phyloP scores from a whole-genome alignment of 1,140 invertebrate species.

The Micrasema minimum region DNA sequence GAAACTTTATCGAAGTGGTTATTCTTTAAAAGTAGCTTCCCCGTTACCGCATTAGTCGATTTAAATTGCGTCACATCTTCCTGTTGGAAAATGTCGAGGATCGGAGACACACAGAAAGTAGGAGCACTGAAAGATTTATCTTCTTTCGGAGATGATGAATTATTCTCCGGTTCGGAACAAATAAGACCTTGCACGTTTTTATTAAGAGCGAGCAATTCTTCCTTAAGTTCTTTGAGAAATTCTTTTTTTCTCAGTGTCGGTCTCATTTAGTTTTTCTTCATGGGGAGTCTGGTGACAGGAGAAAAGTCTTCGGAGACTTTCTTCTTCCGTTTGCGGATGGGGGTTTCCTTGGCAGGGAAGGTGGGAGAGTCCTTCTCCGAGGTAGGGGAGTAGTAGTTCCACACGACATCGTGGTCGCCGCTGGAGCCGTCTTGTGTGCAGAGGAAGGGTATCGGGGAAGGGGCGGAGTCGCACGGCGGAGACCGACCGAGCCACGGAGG shows the following conservation, averaged over 20 bases:
- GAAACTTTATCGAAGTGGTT: conserved; percentile 29
- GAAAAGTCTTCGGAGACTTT: conserved; percentile 56
- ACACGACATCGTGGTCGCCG: conserved; percentile 64
- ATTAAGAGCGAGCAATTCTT: conserved; percentile 57
- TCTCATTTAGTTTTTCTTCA: conserved; percentile 57
- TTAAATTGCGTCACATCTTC: neutral
- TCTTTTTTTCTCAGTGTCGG: conserved; percentile 58
- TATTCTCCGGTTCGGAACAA: conserved; percentile 22
- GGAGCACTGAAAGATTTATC: conserved; percentile 12
- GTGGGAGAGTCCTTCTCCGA: conserved; percentile 54
- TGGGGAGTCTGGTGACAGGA: conserved; percentile 57
- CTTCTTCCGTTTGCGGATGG: conserved; percentile 59
- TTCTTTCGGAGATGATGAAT: neutral
- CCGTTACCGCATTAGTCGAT: neutral
- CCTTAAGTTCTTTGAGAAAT: conserved; percentile 60
- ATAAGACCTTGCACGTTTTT: conserved; percentile 61
- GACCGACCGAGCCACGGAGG: conserved; percentile 61
- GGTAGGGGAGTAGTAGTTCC: conserved; percentile 65
- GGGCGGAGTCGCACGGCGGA: conserved; percentile 56
- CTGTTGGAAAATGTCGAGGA: neutral
- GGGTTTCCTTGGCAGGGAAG: conserved; percentile 57
- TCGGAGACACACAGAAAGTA: neutral
- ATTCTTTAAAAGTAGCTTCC: neutral
- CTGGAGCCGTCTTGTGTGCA: conserved; percentile 66
- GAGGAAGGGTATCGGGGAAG: conserved; percentile 63